Evolutionary conservation across 2,113 vertebrate species (phyloP).

Genomic region (Caranx melampygus): DNA sequence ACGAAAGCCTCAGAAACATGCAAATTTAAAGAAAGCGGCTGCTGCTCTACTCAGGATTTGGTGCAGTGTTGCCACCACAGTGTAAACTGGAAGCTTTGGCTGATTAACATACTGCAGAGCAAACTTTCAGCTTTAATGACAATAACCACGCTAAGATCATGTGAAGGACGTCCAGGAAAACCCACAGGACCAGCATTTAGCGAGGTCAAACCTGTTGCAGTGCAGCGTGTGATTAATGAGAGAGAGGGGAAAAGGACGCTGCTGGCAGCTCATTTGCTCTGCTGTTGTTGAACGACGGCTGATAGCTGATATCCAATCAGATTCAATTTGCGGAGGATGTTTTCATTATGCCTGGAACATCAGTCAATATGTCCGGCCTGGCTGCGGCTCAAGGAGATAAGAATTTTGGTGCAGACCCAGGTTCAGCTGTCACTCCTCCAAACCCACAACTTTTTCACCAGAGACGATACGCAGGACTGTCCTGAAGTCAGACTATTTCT

Average conservation of each 20-base stretch:
- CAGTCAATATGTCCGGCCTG: slow-evolving; percentile 62
- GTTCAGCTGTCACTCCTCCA: slow-evolving; percentile 19
- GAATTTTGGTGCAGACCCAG: slow-evolving; percentile 15
- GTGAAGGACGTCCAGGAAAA: slow-evolving; percentile 5
- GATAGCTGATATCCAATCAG: slow-evolving; percentile 72
- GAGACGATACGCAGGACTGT: not conserved
- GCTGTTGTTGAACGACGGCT: slow-evolving; percentile 49
- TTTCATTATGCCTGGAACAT: slow-evolving; percentile 69
- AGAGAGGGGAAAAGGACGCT: slow-evolving; percentile 1
- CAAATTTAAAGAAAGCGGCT: not conserved
- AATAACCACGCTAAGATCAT: slow-evolving; percentile 9
- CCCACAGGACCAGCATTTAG: slow-evolving; percentile 9
- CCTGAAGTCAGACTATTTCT: slow-evolving; percentile 2
- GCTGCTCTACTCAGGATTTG: not conserved
- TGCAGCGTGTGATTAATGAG: slow-evolving; percentile 49
- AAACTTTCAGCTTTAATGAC: slow-evolving; percentile 14
- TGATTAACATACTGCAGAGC: slow-evolving; percentile 1
- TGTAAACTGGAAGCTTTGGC: slow-evolving; percentile 1
- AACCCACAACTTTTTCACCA: slow-evolving; percentile 1
- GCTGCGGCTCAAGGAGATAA: slow-evolving; percentile 32
- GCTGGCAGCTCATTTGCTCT: slow-evolving; percentile 54
- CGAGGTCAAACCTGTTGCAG: slow-evolving; percentile 50
- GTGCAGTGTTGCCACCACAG: not conserved
- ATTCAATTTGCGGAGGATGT: slow-evolving; percentile 65
- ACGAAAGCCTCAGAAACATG: not conserved